phyloP scores from a whole-genome alignment of 2,113 vertebrate genomes.

The Leucosticte australis region DNA sequence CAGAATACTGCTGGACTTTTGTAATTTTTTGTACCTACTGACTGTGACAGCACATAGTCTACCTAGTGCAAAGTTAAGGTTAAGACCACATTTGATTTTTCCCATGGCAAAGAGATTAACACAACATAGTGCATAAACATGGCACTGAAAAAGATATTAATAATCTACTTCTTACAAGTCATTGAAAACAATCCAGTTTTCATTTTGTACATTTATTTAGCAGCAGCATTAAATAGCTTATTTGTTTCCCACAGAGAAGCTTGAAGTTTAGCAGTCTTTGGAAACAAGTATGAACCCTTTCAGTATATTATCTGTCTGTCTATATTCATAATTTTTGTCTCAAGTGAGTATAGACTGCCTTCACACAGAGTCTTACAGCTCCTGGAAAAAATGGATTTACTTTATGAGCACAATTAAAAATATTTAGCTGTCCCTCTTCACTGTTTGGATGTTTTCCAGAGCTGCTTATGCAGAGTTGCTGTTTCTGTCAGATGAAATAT shows the following conservation, averaged over 20 bases:
- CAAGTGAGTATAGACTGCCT: neutral
- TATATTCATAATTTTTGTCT: neutral
- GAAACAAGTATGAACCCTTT: neutral
- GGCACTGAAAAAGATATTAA: neutral
- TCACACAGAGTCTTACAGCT: neutral
- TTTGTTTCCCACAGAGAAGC: neutral
- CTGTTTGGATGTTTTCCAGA: neutral
- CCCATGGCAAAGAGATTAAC: neutral
- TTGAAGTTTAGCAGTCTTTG: neutral
- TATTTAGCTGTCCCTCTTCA: neutral
- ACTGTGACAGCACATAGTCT: neutral
- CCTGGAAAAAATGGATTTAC: neutral
- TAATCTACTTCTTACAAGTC: neutral
- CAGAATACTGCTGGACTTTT: neutral
- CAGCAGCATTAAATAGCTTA: neutral
- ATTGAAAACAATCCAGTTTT: neutral
- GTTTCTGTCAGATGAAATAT: slow-evolving; percentile 6
- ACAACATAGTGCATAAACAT: neutral
- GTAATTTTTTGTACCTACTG: neutral
- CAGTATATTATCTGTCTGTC: neutral
- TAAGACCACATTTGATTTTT: neutral
- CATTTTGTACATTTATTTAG: neutral
- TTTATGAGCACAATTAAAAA: neutral
- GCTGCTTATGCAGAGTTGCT: neutral
- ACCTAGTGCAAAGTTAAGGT: neutral